Conservation (phyloP, 1,140 invertebrate genomes). For the Augochlora pura region DNA sequence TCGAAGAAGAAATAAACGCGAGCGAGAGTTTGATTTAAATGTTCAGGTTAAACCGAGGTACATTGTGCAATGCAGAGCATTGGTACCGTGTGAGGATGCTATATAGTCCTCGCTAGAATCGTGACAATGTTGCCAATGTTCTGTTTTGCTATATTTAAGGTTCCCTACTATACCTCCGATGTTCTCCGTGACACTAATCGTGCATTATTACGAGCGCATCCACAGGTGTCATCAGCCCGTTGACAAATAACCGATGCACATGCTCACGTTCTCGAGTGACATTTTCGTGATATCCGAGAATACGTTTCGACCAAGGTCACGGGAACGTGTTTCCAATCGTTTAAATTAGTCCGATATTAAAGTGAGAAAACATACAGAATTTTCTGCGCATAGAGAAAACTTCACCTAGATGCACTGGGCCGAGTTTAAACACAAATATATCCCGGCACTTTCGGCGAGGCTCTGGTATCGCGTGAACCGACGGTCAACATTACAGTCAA, state of each 20-base stretch:
- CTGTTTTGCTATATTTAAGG: slow-evolving; percentile 44
- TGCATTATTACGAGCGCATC: slow-evolving; percentile 36
- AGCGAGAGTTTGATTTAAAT: neutral
- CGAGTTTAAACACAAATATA: neutral
- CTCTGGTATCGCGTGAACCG: slow-evolving; percentile 40
- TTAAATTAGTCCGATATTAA: no score
- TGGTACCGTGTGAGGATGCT: slow-evolving; percentile 33
- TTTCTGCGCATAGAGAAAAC: neutral
- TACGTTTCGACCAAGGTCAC: no score
- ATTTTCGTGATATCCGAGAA: no score
- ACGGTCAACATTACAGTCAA: slow-evolving; percentile 35
- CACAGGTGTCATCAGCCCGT: slow-evolving; percentile 32
- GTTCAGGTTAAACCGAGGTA: slow-evolving; percentile 11
- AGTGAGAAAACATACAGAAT: no score
- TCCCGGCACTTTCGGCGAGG: neutral
- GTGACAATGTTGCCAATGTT: slow-evolving; percentile 44
- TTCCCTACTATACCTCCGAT: slow-evolving; percentile 9
- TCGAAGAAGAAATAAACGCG: neutral
- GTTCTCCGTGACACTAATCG: slow-evolving; percentile 47
- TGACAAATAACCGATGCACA: slow-evolving; percentile 35
- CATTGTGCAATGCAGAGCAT: slow-evolving; percentile 36
- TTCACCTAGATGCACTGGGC: neutral
- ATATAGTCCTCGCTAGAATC: slow-evolving; percentile 37
- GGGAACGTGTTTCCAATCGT: no score
- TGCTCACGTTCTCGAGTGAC: no score